A percentile compares a stretch with the other conserved stretches of the same genome.
These are phyloP conservation scores for Oenanthe melanoleuca DNA, from an alignment of 2,113 vertebrate genomes.

Conservation along the genomic window DNA sequence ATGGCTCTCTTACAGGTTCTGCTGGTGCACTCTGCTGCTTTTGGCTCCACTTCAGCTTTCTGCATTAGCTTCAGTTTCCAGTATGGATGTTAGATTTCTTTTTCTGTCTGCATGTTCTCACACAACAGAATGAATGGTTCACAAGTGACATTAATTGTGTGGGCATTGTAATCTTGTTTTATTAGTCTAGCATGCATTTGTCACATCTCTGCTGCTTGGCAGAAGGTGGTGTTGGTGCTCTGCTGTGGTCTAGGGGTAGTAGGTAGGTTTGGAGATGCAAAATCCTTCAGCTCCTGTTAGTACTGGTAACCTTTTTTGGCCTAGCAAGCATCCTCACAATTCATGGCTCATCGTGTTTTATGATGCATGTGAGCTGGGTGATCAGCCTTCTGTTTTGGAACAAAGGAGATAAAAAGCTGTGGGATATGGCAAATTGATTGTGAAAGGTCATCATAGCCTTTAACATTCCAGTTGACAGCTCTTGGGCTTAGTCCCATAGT, in stretches of 20 bases:
- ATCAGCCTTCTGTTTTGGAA: conserved; percentile 15
- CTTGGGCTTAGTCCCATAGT: neutral
- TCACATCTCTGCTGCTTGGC: neutral
- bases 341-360: neutral
- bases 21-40: neutral
- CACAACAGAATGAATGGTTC: neutral
- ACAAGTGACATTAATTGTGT: neutral
- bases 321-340: neutral
- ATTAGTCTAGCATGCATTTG: accelerated
- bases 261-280: neutral
- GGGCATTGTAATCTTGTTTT: neutral
- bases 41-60: neutral
- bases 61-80: neutral
- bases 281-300: neutral
- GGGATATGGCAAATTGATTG: neutral
- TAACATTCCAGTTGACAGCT: neutral
- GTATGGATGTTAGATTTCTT: neutral
- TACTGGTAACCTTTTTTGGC: neutral
- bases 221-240: neutral
- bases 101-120: neutral
- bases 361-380: neutral
- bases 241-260: neutral
- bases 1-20: neutral
- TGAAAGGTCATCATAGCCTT: neutral
- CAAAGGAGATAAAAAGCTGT: conserved; percentile 13